Evolutionary conservation across 1,140 invertebrate genomes (phyloP).

Genomic region (Daktulosphaira vitifoliae): DNA sequence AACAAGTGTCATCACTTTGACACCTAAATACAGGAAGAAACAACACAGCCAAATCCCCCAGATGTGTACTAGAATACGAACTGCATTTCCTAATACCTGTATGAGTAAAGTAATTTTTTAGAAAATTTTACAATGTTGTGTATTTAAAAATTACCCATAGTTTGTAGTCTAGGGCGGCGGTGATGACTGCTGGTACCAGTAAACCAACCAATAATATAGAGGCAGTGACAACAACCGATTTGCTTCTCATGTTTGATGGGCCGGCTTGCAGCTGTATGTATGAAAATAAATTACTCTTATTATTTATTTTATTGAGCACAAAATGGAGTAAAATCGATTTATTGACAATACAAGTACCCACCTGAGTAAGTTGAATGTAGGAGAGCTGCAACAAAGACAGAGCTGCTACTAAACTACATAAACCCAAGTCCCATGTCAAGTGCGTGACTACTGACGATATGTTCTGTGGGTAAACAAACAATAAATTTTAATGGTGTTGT

Average conservation of each 20-base stretch:
- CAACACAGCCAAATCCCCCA: constrained; percentile 52
- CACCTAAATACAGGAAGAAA: constrained; percentile 50
- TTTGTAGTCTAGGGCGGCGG: constrained; percentile 13
- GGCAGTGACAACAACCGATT: constrained; percentile 25
- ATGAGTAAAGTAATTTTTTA: not conserved
- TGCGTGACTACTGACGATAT: constrained; percentile 50
- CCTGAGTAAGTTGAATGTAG: constrained; percentile 52
- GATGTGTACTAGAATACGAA: constrained; percentile 51
- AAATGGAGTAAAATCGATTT: no score
- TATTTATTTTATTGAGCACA: no score
- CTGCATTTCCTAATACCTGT: constrained; percentile 47
- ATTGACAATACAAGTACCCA: constrained; percentile 38
- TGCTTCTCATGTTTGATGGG: constrained; percentile 24
- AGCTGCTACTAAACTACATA: constrained; percentile 53
- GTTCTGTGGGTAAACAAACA: constrained; percentile 42
- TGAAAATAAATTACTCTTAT: not conserved
- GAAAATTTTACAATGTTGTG: no score
- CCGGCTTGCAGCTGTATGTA: constrained; percentile 10
- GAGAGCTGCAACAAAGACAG: constrained; percentile 54
- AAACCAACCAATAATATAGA: constrained; percentile 15
- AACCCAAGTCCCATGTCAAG: constrained; percentile 54
- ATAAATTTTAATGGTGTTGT: not conserved
- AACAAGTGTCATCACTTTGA: constrained; percentile 47
- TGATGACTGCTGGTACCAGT: constrained; percentile 11
- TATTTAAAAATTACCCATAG: constrained; percentile 10